Evolutionary conservation across 2,797 vertebrate species (phyloP).

Genomic region (Spea hammondii): DNA sequence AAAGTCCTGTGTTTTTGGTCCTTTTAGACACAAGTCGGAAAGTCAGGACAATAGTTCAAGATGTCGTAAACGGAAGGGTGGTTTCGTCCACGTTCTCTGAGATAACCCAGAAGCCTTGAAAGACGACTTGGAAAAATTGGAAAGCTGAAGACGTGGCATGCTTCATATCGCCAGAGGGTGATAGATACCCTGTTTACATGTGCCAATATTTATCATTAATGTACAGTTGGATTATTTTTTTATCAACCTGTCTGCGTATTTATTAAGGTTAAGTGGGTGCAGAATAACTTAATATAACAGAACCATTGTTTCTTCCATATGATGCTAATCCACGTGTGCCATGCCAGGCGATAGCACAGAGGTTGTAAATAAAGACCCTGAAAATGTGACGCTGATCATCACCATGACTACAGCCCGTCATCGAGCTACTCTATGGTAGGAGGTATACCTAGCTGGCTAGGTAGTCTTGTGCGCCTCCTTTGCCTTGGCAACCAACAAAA

Average conservation of each 20-base stretch:
- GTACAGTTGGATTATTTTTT: slow-evolving; percentile 15
- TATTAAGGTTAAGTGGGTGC: slow-evolving; percentile 16
- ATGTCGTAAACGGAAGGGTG: slow-evolving; percentile 69
- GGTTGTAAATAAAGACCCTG: neutral
- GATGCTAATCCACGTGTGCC: too few species aligned
- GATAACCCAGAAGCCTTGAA: slow-evolving; percentile 62
- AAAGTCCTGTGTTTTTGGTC: neutral
- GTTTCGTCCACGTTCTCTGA: slow-evolving; percentile 68
- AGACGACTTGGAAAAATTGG: neutral
- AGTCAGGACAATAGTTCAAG: slow-evolving; percentile 68
- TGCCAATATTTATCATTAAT: slow-evolving; percentile 44
- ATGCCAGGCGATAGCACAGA: too few species aligned
- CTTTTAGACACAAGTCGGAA: slow-evolving; percentile 54
- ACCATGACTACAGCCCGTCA: neutral
- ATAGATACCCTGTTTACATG: slow-evolving; percentile 41
- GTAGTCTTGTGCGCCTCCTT: too few species aligned
- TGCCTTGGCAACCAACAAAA: too few species aligned
- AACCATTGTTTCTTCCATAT: too few species aligned
- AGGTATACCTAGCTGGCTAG: neutral
- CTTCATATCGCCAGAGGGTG: slow-evolving; percentile 1
- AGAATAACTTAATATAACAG: neutral
- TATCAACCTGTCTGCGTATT: slow-evolving; percentile 18
- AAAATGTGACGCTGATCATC: neutral
- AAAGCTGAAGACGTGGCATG: neutral
- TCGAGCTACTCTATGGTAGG: neutral